A percentile compares a stretch with the other conserved stretches of the same genome.
Evolutionary conservation across 2,113 vertebrate species (phyloP).

Genomic region (Butorides virescens): DNA sequence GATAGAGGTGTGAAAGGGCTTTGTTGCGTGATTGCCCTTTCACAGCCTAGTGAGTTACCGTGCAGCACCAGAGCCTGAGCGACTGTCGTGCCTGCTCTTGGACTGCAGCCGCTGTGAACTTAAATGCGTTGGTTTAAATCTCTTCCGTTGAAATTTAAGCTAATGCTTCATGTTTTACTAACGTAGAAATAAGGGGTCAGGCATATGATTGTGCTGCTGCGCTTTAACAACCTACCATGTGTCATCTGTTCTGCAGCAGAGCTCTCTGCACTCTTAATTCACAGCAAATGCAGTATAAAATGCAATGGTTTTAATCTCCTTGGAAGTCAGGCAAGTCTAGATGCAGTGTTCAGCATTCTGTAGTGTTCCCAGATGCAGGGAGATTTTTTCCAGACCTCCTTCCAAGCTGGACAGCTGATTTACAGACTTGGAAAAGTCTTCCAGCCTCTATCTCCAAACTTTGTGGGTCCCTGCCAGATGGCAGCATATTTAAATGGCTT

Average conservation of each 20-base stretch:
- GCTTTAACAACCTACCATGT: neutral
- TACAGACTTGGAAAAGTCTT: neutral
- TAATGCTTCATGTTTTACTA: neutral
- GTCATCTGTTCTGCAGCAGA: neutral
- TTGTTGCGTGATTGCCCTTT: neutral
- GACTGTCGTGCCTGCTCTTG: neutral
- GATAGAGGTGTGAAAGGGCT: neutral
- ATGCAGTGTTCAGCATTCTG: rapidly evolving
- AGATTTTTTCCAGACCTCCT: neutral
- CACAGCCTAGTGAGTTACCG: neutral
- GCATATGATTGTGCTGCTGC: neutral
- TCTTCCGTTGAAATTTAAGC: neutral
- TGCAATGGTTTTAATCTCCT: neutral
- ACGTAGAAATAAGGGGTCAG: neutral
- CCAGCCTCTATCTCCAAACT: neutral
- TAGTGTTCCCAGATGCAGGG: neutral
- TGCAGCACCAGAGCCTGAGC: neutral
- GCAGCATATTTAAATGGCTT: neutral
- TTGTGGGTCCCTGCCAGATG: neutral
- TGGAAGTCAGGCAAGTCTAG: neutral
- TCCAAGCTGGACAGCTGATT: neutral
- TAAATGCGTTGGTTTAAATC: neutral
- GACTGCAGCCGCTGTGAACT: neutral
- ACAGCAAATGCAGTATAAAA: neutral
- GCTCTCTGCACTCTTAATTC: neutral